These are phyloP conservation scores for Drosophila virilis DNA, from an alignment of 1,140 invertebrate genomes.

Conservation along the genomic window DNA sequence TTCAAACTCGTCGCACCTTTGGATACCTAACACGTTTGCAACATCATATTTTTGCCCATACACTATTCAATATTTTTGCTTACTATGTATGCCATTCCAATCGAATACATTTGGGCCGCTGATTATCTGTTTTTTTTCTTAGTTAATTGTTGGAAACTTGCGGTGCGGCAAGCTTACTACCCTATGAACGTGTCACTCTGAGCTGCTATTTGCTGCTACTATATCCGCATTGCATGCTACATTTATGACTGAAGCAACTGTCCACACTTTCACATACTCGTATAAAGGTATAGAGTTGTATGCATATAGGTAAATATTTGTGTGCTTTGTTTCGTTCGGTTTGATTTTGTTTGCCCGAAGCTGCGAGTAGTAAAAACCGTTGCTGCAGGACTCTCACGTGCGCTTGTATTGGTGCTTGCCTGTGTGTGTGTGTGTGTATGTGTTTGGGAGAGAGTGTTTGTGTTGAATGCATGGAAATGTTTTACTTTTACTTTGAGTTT, in stretches of 20 bases:
- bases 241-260: constrained; percentile 32
- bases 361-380: constrained; percentile 63
- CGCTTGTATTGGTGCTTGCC: neutral
- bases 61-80: neutral
- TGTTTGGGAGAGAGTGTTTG: constrained; percentile 22
- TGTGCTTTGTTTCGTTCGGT: constrained; percentile 74
- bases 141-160: constrained; percentile 28
- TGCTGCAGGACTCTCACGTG: constrained; percentile 61
- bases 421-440: constrained; percentile 7
- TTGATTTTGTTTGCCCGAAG: constrained; percentile 74
- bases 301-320: constrained; percentile 69
- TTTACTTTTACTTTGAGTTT: constrained; percentile 76
- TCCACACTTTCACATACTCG: constrained; percentile 14
- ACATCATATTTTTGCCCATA: neutral
- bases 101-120: neutral
- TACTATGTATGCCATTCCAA: neutral
- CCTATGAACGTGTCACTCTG: constrained; percentile 18
- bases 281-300: neutral
- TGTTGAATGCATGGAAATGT: constrained; percentile 75
- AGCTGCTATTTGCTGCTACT: neutral
- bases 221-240: constrained; percentile 8
- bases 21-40: neutral
- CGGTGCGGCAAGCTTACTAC: constrained; percentile 9
- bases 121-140: neutral
- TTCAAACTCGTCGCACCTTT: no score